Evolutionary conservation across 2,888 invertebrate species (phyloP).

Genomic region (Hydrotaea diabolus): DNA sequence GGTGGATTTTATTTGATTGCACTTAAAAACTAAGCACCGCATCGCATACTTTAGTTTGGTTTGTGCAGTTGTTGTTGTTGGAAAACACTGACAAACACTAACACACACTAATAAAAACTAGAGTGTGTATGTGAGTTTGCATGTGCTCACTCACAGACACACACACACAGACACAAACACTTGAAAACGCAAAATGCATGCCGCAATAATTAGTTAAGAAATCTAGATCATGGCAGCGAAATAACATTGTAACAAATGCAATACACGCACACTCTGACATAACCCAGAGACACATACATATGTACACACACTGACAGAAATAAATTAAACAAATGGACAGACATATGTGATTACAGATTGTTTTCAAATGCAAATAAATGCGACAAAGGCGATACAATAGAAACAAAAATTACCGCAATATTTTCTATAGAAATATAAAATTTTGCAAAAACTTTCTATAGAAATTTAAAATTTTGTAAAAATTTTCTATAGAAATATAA

Average conservation of each 20-base stretch:
- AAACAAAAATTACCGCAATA: neutral
- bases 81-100: neutral
- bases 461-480: neutral
- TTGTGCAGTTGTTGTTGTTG: slow-evolving; percentile 51
- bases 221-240: slow-evolving; percentile 76
- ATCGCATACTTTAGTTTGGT: neutral
- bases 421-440: neutral
- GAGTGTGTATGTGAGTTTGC: neutral
- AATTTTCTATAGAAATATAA: no score
- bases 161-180: slow-evolving; percentile 48
- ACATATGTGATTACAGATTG: no score
- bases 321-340: neutral
- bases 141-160: slow-evolving; percentile 18
- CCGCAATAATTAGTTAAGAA: slow-evolving; percentile 74
- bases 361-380: no score
- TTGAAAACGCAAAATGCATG: slow-evolving; percentile 66
- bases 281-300: neutral
- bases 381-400: neutral
- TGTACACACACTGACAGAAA: neutral
- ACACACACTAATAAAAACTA: no score
- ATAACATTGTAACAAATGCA: slow-evolving; percentile 73
- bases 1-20: slow-evolving; percentile 34
- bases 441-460: neutral
- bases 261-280: slow-evolving; percentile 47
- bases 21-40: slow-evolving; percentile 25